Base-by-base conservation (phyloP, 2,888 invertebrate species). In the Anodontia alba region DNA sequence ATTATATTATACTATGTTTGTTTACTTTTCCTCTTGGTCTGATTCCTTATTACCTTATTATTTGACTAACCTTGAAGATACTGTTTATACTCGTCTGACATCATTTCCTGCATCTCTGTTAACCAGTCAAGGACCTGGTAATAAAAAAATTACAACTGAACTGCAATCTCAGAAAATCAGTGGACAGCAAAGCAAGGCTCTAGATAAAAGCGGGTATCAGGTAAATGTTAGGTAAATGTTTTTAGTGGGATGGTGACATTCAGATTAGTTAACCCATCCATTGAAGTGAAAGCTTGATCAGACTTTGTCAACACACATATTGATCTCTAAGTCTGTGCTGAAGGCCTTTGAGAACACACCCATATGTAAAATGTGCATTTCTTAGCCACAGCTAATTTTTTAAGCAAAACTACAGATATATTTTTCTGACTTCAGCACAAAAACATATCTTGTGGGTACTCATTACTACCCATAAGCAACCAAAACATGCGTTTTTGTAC, bases 41-140 rank as follows among this genome's bases (percentile, higher is more conserved):
- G n/a, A n/a, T n/a, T n/a, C n/a, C n/a, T n/a, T n/a, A n/a, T n/a
- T n/a, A n/a, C n/a, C n/a, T n/a, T n/a, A n/a, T 5, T 54, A 26
- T 54, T 26, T 26, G 7, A 54, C 31, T 31, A 2, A 62, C 62
- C 62, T 33, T 62, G 62, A 3, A 62, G 33, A 33, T 33, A 62
- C 5, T 31, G 31, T 62, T 33, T 31, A 20, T 33, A 62, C 10
- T 31, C 29, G 33, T 26, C 29, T 1, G 12, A 31, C 33, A 33
- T 15, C 62, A 33, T 2, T 1, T 62, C 62, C 20, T 62, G 62
- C 17, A 62, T 31, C 33, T 62, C 62, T 15, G 33, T 62, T 17
- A 62, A 17, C 62, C 62, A 62, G n/a, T 62, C 62, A 33, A 62
- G 33, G 7, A 62, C 62, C 62, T 62, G 33, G 17, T 10, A 62